phyloP scores from a whole-genome alignment of 2,888 invertebrate species.

The Julus scanicus region DNA sequence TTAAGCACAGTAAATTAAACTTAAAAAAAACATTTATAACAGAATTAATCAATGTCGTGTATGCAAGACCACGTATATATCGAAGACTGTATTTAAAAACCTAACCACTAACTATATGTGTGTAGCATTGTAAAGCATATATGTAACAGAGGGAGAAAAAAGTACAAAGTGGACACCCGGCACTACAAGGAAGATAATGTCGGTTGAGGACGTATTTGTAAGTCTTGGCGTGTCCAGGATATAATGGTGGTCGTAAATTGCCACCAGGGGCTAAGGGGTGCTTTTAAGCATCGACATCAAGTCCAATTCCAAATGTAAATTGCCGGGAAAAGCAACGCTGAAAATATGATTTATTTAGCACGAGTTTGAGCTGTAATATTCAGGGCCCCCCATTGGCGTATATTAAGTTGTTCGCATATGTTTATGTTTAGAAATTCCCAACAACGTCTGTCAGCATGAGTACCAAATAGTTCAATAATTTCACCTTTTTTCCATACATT shows the following conservation, averaged over 20 bases:
- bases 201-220: no score
- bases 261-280: conserved; percentile 27
- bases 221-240: background rate
- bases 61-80: no score
- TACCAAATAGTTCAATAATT: conserved; percentile 13
- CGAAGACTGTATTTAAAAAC: no score
- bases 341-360: conserved; percentile 25
- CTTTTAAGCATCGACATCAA: conserved; percentile 11
- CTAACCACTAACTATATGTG: no score
- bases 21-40: no score
- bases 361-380: conserved; percentile 12
- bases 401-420: background rate
- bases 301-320: conserved; percentile 9
- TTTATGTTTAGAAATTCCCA: background rate
- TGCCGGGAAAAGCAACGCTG: background rate
- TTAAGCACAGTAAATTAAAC: no score
- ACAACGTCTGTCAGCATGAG: background rate
- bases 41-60: no score
- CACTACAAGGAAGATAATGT: no score
- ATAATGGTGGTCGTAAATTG: conserved; percentile 2
- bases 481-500: background rate
- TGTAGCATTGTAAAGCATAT: no score
- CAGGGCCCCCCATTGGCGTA: background rate
- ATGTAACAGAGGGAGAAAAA: no score
- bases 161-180: no score